A percentile compares a stretch with the other conserved stretches of the same genome.
phyloP scores from a whole-genome alignment of 2,888 invertebrate species.

The Acanthopleura granulata region DNA sequence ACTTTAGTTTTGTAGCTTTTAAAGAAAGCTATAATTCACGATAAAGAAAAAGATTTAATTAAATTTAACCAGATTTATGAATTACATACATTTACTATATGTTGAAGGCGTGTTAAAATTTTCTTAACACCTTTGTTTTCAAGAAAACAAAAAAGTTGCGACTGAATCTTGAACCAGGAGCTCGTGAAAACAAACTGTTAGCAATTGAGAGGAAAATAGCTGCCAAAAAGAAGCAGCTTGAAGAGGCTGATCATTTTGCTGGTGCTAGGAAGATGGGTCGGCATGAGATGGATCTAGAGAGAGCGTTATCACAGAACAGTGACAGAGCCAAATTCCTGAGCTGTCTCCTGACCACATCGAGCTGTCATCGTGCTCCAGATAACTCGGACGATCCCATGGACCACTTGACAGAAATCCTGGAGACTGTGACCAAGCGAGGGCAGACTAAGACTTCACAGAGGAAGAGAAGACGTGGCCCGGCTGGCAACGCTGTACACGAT shows the following conservation, averaged over 20 bases:
- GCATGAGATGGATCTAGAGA: slow-evolving; percentile 61
- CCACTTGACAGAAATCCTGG: slow-evolving; percentile 50
- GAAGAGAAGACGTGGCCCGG: slow-evolving; percentile 18
- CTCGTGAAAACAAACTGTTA: slow-evolving; percentile 36
- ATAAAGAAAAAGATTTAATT: too few relatives aligned
- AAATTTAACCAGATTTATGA: too few relatives aligned
- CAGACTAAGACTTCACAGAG: slow-evolving; percentile 17
- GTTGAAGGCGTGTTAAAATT: too few relatives aligned
- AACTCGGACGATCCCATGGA: slow-evolving; percentile 48
- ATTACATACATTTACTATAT: too few relatives aligned
- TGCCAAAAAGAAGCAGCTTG: slow-evolving; percentile 38
- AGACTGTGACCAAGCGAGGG: slow-evolving; percentile 24
- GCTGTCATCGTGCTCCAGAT: neutral
- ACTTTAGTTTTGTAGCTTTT: too few relatives aligned
- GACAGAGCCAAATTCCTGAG: slow-evolving; percentile 37
- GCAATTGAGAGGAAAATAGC: slow-evolving; percentile 58
- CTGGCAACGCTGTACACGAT: slow-evolving; percentile 20
- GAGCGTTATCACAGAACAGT: slow-evolving; percentile 36
- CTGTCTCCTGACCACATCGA: slow-evolving; percentile 36
- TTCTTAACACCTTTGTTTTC: too few relatives aligned
- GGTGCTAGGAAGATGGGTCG: slow-evolving; percentile 42
- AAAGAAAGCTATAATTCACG: too few relatives aligned
- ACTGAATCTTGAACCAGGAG: slow-evolving; percentile 34
- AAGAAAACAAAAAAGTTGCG: neutral
- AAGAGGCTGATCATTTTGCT: slow-evolving; percentile 44